Evolutionary conservation across 2,113 vertebrate genomes (phyloP).

Genomic region (Alouatta palliata): DNA sequence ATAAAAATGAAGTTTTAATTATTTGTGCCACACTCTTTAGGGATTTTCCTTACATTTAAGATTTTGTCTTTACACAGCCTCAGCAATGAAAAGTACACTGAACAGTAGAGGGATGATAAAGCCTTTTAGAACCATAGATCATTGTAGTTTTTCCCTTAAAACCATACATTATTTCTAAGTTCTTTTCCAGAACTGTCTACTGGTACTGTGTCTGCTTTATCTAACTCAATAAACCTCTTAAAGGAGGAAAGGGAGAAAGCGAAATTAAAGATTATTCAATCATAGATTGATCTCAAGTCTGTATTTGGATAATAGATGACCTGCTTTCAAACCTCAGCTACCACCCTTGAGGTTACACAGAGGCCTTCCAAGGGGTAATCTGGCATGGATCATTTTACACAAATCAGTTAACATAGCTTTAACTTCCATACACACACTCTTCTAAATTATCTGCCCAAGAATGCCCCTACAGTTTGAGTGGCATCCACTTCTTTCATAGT

Average conservation of each 20-base stretch:
- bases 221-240: background rate
- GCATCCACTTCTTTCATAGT: background rate
- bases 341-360: background rate
- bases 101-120: background rate
- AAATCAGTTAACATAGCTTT: background rate
- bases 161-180: background rate
- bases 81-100: background rate
- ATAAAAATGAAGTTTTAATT: background rate
- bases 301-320: background rate
- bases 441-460: background rate
- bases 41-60: background rate
- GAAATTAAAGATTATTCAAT: background rate
- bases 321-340: background rate
- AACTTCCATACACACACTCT: background rate
- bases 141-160: background rate
- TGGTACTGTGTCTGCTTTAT: background rate
- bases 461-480: background rate
- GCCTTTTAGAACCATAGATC: background rate
- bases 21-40: background rate
- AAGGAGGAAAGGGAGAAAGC: background rate
- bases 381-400: background rate
- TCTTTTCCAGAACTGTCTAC: background rate
- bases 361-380: background rate
- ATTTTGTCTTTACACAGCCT: background rate
- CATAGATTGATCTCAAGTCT: background rate